A percentile compares a stretch with the other conserved stretches of the same genome.
Conservation (phyloP, 2,797 vertebrate species). For the Tiaroga cobitis region DNA sequence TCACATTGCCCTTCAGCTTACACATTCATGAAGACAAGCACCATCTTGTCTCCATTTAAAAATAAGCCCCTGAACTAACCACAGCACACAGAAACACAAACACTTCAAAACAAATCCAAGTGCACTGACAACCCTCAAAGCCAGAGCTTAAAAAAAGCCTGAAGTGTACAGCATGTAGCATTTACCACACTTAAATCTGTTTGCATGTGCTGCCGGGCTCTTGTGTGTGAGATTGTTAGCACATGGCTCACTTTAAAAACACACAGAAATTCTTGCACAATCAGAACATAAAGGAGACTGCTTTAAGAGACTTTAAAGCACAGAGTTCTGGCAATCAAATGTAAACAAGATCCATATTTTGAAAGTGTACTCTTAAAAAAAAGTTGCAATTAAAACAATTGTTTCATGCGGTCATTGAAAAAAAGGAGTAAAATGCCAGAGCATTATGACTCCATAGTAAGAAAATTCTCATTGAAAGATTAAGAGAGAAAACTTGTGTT, state of each 20-base stretch:
- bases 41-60: conserved; percentile 12
- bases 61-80: background rate
- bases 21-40: conserved; percentile 34
- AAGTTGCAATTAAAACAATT: background rate
- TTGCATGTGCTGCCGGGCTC: conserved; percentile 21
- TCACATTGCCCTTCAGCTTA: conserved; percentile 53
- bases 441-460: too few relatives aligned
- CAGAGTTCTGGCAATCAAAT: background rate
- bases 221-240: conserved; percentile 18
- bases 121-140: background rate
- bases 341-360: background rate
- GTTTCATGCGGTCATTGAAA: background rate
- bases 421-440: background rate
- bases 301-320: background rate
- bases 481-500: background rate
- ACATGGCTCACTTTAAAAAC: conserved; percentile 29
- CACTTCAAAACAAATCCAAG: conserved; percentile 35
- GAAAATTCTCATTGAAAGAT: background rate
- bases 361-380: background rate
- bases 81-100: conserved; percentile 30
- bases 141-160: conserved; percentile 19
- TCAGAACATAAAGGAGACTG: background rate
- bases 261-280: background rate
- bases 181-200: background rate
- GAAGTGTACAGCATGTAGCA: background rate